Base-by-base conservation (phyloP, 2,797 vertebrate genomes). In the Tarsius wallacei region DNA sequence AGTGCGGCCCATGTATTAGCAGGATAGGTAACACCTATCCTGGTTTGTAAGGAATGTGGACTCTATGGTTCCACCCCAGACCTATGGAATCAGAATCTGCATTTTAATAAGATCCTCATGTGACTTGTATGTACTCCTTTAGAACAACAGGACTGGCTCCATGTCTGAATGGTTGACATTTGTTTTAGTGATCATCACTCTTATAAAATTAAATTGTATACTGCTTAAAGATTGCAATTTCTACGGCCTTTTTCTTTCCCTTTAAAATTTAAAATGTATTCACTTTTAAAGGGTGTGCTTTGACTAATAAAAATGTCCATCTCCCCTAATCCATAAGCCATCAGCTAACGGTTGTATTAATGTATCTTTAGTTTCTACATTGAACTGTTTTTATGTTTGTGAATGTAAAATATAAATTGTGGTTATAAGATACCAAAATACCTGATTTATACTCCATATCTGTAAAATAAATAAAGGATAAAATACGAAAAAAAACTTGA, bases 331-430 rank as follows among this genome's bases (percentile, higher is more conserved):
- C 66, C 11, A 33, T 42, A 90, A 86, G 19, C 15, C 42, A 94
- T 61, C 61, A 83, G 74, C 22, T 94, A 36, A 77, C 24, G 13
- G 36, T 59, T 68, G 73, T 87, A 87, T 59, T 87, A 77, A 86
- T 93, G 80, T 96, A 63, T 91, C 76, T 85, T 94, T 74, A 71
- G 24, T 73, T 85, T 95, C 57, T 91, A 63, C 28, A 61, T 26
- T 78, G 59, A 95, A 66, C 24, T 70, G 15, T 57, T 95, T 93
- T 93, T 94, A 87, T 61, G 10, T 13, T 57, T 77, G 15, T 82
- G 22, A 78, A 91, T 24, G 2, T 74, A 76, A 91, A 78, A 68
- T 66, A 78, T 59, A 96, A 97, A 94, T 73, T 28, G 4, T 55
- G 33, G n/a, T 78, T 83, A 17, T 76, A 80, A 87, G 14, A 93